Conservation (phyloP, 2,113 vertebrate species). For the Equus przewalskii region DNA sequence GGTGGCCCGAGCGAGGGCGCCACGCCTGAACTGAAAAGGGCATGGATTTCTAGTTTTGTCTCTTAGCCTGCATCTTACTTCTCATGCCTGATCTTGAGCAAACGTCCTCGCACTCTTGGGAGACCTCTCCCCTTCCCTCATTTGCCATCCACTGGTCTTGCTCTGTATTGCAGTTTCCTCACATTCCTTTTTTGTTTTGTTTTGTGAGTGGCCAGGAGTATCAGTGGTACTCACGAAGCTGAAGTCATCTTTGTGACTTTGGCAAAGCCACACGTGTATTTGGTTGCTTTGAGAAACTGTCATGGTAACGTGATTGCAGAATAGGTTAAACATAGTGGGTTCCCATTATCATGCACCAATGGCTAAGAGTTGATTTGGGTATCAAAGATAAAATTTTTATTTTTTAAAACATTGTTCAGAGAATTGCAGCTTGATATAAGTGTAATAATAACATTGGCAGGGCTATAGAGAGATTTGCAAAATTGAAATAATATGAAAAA, state of each 20-base stretch:
- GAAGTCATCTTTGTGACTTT: not conserved
- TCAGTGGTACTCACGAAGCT: not conserved
- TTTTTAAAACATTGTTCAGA: not conserved
- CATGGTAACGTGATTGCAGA: not conserved
- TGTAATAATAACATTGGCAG: not conserved
- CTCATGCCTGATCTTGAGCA: not conserved
- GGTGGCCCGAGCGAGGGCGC: not conserved
- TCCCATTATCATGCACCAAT: not conserved
- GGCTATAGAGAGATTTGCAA: not conserved
- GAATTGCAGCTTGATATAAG: not conserved
- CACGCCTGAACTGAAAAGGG: fast-evolving
- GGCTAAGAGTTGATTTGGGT: not conserved
- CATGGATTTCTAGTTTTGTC: fast-evolving
- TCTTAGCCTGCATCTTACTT: not conserved
- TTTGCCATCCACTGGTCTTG: not conserved
- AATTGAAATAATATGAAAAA: not conserved
- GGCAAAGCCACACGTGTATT: not conserved
- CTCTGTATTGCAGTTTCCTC: not conserved
- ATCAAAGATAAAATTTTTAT: not conserved
- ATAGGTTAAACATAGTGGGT: not conserved
- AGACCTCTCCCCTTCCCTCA: not conserved
- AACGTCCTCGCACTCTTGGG: not conserved
- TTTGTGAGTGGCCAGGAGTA: not conserved
- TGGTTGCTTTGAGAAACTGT: not conserved
- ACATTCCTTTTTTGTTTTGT: not conserved